These are phyloP conservation scores for Desmodus rotundus DNA, from an alignment of 2,113 vertebrate genomes.

Conservation along the genomic window DNA sequence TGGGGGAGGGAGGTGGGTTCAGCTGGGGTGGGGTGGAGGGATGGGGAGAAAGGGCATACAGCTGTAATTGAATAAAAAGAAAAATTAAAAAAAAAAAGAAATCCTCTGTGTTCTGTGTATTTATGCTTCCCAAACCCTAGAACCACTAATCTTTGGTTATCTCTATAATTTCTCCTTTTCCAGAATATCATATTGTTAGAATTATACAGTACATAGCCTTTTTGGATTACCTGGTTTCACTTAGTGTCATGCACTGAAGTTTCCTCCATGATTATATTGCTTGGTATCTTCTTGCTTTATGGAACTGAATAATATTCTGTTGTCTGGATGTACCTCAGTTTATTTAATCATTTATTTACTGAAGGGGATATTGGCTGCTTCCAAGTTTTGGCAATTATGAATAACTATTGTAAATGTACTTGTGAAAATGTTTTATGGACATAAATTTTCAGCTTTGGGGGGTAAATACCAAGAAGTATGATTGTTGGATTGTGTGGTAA, in stretches of 20 bases:
- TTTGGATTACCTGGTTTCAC: background rate
- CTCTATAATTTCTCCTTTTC: background rate
- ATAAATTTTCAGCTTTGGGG: background rate
- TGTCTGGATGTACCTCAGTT: background rate
- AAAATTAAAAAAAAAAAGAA: too few relatives aligned
- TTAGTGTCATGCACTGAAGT: background rate
- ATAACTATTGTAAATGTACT: background rate
- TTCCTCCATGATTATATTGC: too few relatives aligned
- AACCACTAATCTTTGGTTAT: background rate
- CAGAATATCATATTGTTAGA: background rate
- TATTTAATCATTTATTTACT: too few relatives aligned
- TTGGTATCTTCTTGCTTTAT: background rate
- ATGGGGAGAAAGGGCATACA: too few relatives aligned
- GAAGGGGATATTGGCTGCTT: background rate
- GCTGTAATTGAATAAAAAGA: too few relatives aligned
- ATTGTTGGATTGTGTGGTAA: background rate
- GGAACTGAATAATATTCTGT: background rate
- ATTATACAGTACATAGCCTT: background rate
- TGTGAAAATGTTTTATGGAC: background rate
- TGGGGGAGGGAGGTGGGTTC: too few relatives aligned
- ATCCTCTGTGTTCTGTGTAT: background rate
- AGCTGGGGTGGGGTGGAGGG: too few relatives aligned
- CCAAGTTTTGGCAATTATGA: background rate
- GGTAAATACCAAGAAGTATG: background rate
- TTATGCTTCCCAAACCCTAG: background rate